Percentiles rank a stretch among this genome's conserved stretches.
Conservation (phyloP, 2,888 invertebrate species). For the Scaeva pyrastri region DNA sequence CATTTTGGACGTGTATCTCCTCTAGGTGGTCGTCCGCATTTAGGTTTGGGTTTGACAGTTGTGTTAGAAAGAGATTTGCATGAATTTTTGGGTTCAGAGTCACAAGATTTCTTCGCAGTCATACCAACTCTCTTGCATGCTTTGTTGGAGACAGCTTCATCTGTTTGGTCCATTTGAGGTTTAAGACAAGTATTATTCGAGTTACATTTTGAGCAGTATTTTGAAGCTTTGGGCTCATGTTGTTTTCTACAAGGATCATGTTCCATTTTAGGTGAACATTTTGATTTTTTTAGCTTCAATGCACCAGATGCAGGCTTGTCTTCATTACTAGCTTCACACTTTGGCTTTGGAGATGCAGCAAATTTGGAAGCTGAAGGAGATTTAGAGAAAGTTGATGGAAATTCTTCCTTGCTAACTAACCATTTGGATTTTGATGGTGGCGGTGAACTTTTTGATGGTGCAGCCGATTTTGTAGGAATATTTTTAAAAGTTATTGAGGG, state of each 20-base stretch:
- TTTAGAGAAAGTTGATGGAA: background rate
- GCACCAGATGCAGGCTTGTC: background rate
- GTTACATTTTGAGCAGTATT: conserved; percentile 18
- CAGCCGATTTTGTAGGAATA: background rate
- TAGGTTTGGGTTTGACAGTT: background rate
- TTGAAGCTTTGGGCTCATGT: background rate
- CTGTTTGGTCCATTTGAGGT: background rate
- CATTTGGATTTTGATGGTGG: conserved; percentile 7
- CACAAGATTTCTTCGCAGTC: background rate
- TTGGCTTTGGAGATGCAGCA: background rate
- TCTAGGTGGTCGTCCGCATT: conserved; percentile 16
- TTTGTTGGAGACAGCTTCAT: conserved; percentile 13
- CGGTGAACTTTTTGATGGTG: conserved; percentile 5
- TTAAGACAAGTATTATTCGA: background rate
- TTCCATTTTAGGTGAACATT: background rate
- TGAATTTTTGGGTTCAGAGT: background rate
- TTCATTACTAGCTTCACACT: no score
- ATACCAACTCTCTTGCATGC: conserved; percentile 38
- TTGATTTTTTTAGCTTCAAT: background rate
- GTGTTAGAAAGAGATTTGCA: background rate
- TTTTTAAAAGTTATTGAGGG: background rate
- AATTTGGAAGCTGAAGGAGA: background rate
- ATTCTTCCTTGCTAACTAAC: background rate
- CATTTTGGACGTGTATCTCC: conserved; percentile 14
- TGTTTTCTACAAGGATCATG: conserved; percentile 24